Evolutionary conservation across 2,797 vertebrate genomes (phyloP).

Genomic region (Lagocephalus sceleratus): DNA sequence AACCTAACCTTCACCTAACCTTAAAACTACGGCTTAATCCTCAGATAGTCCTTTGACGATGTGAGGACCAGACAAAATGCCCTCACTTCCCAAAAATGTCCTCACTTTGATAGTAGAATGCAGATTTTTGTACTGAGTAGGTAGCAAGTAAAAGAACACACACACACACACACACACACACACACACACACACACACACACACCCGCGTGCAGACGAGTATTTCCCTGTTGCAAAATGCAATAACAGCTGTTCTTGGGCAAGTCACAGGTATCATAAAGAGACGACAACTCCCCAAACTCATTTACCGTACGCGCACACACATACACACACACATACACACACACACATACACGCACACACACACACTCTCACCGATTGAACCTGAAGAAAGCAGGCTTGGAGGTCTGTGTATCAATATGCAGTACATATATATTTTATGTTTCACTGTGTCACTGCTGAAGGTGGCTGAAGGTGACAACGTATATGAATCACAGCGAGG

Average conservation of each 20-base stretch:
- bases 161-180: slow-evolving; percentile 11
- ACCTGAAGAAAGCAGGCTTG: slow-evolving; percentile 34
- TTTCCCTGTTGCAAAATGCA: slow-evolving; percentile 70
- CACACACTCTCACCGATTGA: slow-evolving; percentile 20
- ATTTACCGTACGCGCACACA: slow-evolving; percentile 55
- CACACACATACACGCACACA: slow-evolving; percentile 1
- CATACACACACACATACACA: slow-evolving; percentile 13
- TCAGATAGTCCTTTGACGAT: no score
- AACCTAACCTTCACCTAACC: no score
- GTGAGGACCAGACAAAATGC: no score
- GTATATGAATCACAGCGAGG: slow-evolving; percentile 10
- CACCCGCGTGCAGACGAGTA: slow-evolving; percentile 33
- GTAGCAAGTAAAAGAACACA: background rate
- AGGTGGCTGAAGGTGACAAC: slow-evolving; percentile 62
- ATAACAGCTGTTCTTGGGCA: slow-evolving; percentile 74
- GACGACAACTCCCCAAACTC: slow-evolving; percentile 73
- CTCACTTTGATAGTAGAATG: no score
- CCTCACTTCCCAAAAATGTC: no score
- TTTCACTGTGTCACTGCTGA: slow-evolving; percentile 15
- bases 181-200: slow-evolving; percentile 11
- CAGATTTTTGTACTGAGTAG: no score
- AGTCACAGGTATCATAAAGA: slow-evolving; percentile 74
- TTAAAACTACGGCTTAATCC: no score
- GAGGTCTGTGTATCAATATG: slow-evolving; percentile 33
- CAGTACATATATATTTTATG: slow-evolving; percentile 14